Percentiles rank a stretch among this genome's conserved stretches.
Conservation (phyloP, 2,888 invertebrate species). For the Zeuzera pyrina region DNA sequence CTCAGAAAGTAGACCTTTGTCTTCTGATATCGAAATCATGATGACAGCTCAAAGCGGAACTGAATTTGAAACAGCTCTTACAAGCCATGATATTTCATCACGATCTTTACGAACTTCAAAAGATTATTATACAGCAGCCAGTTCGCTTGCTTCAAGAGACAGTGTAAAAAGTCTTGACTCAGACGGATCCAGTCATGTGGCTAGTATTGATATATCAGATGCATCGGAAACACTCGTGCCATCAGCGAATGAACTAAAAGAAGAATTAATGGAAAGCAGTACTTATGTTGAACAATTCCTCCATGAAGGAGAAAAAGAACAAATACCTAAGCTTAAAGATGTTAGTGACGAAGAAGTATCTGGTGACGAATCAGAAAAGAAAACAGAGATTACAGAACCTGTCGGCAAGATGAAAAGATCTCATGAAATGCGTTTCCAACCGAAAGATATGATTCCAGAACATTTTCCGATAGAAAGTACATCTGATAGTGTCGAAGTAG, state of each 20-base stretch:
- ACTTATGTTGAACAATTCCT: conserved; percentile 72
- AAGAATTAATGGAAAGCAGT: conserved; percentile 78
- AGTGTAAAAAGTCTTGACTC: conserved; percentile 93
- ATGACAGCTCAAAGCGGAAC: conserved; percentile 82
- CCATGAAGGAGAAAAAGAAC: conserved; percentile 50
- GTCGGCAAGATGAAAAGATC: conserved; percentile 89
- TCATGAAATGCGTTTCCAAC: conserved; percentile 91
- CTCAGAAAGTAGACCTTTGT: conserved; percentile 85
- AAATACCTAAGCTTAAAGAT: conserved; percentile 51
- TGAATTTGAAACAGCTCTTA: conserved; percentile 89
- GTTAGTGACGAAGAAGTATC: conserved; percentile 67
- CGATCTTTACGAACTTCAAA: conserved; percentile 83
- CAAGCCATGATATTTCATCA: conserved; percentile 84
- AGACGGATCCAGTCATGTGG: conserved; percentile 90
- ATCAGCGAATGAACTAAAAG: conserved; percentile 86
- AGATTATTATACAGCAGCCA: conserved; percentile 89
- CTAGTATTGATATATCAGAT: conserved; percentile 92
- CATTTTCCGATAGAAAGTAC: conserved; percentile 51
- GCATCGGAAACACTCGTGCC: conserved; percentile 94
- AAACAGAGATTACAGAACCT: conserved; percentile 65
- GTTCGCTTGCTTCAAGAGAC: conserved; percentile 90
- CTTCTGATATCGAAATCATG: conserved; percentile 90
- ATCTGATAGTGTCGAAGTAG: conserved; percentile 55
- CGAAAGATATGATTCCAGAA: conserved; percentile 70
- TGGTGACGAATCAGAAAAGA: conserved; percentile 71